Base-by-base conservation (phyloP, 2,888 invertebrate genomes). In the Phyllotreta cruciferae region DNA sequence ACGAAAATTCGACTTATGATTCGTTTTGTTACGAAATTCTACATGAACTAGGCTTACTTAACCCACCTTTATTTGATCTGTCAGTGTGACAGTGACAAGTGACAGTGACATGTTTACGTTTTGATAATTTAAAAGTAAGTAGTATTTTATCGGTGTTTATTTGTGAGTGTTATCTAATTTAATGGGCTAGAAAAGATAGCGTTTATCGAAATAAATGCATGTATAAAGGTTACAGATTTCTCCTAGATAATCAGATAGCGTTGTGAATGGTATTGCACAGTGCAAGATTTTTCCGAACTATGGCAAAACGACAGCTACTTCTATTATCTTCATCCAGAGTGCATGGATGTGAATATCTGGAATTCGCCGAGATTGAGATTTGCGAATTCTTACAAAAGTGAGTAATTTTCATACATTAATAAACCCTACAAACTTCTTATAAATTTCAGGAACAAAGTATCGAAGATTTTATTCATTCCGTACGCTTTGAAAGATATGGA, bases 271-370 rank as follows among this genome's bases (percentile, higher is more conserved):
- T 9, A 13, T 3, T 36, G 13, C 11, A 37, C 37, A 5, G 8
- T 11, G 7, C 3, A 2, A 36, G 5, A 41, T 14, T 39, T 34
- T 34, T 41, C 37, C 3, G 11, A 36, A 62, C 38, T 34, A 67
- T 66, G 65, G 50, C 55, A 34, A 70, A 70, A 64, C 62, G 86
- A 66, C 85, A 87, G 77, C 80, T 90, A 38, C 78, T 91, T 53
- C 78, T 91, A 61, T 79, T 91, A 11, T 91, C 91, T 3, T 90
- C 89, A 9, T 91, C 91, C 0, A 86, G 85, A 71, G 85, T 90
- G 45, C 84, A 89, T 79, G 90, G 90, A 13, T 85, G 83, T 77
- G 84, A 84, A 11, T 85, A 85, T 77, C 79, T 91, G 70, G 87
- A 90, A 78, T 90, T 89, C 78, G 88, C 89, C 36, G 85, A 85